Conservation (phyloP, 2,888 invertebrate genomes). For the Morinoia aosen region DNA sequence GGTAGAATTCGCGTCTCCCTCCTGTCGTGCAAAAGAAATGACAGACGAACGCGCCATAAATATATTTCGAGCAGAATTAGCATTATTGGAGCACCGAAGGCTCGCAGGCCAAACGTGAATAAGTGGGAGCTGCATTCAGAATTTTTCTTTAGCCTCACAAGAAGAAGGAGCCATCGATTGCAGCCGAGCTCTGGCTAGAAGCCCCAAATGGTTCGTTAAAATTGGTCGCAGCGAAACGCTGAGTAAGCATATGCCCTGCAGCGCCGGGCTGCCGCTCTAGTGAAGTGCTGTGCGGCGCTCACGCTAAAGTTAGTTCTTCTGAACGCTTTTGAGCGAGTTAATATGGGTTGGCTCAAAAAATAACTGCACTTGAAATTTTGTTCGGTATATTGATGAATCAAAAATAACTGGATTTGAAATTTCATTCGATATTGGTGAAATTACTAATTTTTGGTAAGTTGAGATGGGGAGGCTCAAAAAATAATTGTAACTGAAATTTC, state of each 20-base stretch:
- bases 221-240: background rate
- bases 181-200: background rate
- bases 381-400: too few species aligned
- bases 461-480: background rate
- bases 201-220: conserved; percentile 49
- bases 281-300: background rate
- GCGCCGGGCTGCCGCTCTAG: background rate
- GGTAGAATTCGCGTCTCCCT: background rate
- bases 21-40: background rate
- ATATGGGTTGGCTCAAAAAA: background rate
- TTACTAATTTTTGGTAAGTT: too few species aligned
- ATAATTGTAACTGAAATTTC: background rate
- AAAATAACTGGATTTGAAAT: too few species aligned
- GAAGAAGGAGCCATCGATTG: conserved; percentile 41
- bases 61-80: background rate
- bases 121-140: background rate
- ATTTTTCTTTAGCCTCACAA: conserved; percentile 7
- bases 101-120: background rate
- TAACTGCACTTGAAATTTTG: background rate
- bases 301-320: background rate
- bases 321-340: background rate
- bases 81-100: conserved; percentile 9
- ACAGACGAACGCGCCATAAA: background rate
- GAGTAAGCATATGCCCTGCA: conserved; percentile 31
- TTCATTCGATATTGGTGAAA: too few species aligned